Conservation (phyloP, 37 sponge, comb jelly and placozoan species). For the Beroe forskalii region DNA sequence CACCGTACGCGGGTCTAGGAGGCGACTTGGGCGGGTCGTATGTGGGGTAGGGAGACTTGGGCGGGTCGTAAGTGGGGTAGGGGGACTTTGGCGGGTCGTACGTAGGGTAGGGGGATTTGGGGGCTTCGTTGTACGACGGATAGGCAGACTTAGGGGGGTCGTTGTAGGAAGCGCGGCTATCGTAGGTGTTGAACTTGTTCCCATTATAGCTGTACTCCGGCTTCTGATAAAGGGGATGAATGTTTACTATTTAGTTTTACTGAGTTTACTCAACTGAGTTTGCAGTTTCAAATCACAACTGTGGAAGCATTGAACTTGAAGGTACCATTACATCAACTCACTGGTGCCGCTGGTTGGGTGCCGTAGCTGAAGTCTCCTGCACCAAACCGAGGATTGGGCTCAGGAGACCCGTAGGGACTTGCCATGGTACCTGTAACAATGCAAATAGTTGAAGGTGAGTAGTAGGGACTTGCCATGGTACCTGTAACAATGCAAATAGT, state of each 20-base stretch:
- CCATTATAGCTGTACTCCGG: constrained; percentile 47
- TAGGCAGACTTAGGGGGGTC: constrained; percentile 59
- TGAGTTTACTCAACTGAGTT: too few species aligned
- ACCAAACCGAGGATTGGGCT: background rate
- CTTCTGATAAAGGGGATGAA: too few species aligned
- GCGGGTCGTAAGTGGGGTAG: constrained; percentile 36
- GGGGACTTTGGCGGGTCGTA: constrained; percentile 47
- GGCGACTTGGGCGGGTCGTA: constrained; percentile 25
- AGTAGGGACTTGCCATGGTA: constrained; percentile 5
- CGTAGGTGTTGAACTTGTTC: constrained; percentile 64
- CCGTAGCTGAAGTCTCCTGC: constrained; percentile 35
- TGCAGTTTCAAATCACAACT: too few species aligned
- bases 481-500: too few species aligned
- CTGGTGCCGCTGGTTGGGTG: background rate
- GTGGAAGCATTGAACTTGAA: too few species aligned
- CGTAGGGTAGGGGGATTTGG: constrained; percentile 2
- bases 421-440: constrained; percentile 2
- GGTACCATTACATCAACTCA: too few species aligned
- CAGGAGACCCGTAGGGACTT: constrained; percentile 11
- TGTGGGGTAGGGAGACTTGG: background rate
- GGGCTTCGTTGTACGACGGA: background rate
- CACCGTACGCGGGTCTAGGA: background rate
- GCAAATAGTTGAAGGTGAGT: background rate
- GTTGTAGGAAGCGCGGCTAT: constrained; percentile 58
- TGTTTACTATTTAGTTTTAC: too few species aligned